Evolutionary conservation across 2,888 invertebrate species (phyloP).

Genomic region (Acanthosepion pharaonis): DNA sequence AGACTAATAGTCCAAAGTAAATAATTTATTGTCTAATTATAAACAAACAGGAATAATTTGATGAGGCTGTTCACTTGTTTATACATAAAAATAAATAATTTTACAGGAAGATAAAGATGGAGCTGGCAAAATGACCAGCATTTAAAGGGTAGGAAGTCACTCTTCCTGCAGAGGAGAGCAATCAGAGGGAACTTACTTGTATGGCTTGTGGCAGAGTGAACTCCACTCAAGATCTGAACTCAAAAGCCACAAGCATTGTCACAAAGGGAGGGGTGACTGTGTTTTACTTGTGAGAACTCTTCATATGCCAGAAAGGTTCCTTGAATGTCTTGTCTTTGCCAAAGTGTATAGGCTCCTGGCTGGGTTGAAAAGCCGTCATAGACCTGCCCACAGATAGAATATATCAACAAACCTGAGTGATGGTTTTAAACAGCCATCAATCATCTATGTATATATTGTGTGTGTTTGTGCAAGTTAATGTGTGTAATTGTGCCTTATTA

Average conservation of each 20-base stretch:
- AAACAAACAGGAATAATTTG: no score
- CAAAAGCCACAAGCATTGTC: conserved; percentile 33
- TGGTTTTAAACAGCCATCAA: background rate
- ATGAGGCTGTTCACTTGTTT: no score
- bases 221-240: background rate
- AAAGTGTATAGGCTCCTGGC: conserved; percentile 9
- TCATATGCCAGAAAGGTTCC: background rate
- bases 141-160: background rate
- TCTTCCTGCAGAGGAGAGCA: background rate
- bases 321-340: background rate
- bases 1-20: no score
- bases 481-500: background rate
- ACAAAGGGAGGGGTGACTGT: conserved; percentile 21
- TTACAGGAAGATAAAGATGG: background rate
- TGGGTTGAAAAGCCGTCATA: background rate
- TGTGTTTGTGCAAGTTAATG: background rate
- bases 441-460: background rate
- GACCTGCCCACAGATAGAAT: conserved; percentile 23
- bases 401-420: conserved; percentile 21
- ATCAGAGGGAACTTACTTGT: conserved; percentile 33
- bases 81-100: background rate
- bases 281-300: conserved; percentile 1
- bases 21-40: no score
- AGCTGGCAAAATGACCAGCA: background rate
- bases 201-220: background rate